Conservation (phyloP, 2,888 invertebrate species). For the Heliconius ismenius region DNA sequence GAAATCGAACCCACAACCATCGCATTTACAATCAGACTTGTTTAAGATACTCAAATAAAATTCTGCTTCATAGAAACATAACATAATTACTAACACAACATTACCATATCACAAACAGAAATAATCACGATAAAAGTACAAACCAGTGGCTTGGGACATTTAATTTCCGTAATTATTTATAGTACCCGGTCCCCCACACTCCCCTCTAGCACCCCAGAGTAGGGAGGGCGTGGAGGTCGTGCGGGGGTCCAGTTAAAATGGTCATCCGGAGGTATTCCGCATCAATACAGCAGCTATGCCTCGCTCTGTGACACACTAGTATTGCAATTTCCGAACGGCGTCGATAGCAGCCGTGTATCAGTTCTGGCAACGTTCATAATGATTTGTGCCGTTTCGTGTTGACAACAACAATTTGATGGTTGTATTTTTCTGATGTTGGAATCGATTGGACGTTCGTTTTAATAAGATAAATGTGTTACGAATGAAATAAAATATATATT, state of each 20-base stretch:
- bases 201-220: no score
- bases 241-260: conserved; percentile 53
- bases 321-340: conserved; percentile 74
- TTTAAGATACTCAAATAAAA: background rate
- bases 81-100: background rate
- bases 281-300: conserved; percentile 65
- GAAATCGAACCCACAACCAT: no score
- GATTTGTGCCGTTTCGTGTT: conserved; percentile 59
- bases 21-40: background rate
- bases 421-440: conserved; percentile 19
- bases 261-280: conserved; percentile 53
- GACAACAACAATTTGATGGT: conserved; percentile 48
- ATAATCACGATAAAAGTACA: background rate
- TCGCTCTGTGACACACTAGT: conserved; percentile 71
- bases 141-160: conserved; percentile 14
- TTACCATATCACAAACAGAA: background rate
- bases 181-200: background rate
- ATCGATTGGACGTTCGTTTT: conserved; percentile 29
- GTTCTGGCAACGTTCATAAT: conserved; percentile 54
- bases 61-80: background rate
- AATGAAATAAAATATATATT: no score
- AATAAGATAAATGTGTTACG: conserved; percentile 16
- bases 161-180: conserved; percentile 17
- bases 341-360: conserved; percentile 62
- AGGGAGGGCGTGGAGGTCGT: conserved; percentile 14